phyloP scores from a whole-genome alignment of 2,113 vertebrate species.

The Hemichromis elongatus region DNA sequence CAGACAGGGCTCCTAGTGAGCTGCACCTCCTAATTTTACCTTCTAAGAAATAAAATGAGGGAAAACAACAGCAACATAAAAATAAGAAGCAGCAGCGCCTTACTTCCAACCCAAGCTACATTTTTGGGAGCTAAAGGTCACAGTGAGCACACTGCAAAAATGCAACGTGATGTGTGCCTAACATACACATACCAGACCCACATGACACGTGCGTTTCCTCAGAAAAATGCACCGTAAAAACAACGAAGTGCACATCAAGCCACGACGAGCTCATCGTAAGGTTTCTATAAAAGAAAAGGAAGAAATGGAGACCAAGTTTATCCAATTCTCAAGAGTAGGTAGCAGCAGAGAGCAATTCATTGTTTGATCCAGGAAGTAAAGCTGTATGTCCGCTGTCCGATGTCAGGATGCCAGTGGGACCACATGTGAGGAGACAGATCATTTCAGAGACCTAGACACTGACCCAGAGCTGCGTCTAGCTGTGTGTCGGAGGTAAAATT shows the following conservation, averaged over 20 bases:
- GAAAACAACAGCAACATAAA: background rate
- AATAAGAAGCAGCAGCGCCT: background rate
- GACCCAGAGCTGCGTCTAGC: background rate
- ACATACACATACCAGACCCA: fast-evolving
- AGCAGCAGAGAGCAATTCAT: background rate
- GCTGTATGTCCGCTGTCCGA: too few species aligned
- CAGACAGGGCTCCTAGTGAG: background rate
- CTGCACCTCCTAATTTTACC: background rate
- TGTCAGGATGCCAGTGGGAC: background rate
- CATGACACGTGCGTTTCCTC: background rate
- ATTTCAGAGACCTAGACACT: background rate
- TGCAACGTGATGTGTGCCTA: background rate
- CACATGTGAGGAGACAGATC: background rate
- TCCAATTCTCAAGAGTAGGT: background rate
- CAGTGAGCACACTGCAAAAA: background rate
- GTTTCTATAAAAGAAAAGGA: background rate
- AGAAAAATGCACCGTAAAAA: fast-evolving
- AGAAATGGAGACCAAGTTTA: background rate
- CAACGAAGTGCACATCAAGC: background rate
- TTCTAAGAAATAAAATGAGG: background rate
- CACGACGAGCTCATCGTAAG: background rate
- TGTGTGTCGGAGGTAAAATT: background rate
- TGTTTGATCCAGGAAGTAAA: background rate
- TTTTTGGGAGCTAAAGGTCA: background rate
- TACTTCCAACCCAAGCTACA: background rate